Base-by-base conservation (phyloP, 2,888 invertebrate species). In the Megamerina dolium region DNA sequence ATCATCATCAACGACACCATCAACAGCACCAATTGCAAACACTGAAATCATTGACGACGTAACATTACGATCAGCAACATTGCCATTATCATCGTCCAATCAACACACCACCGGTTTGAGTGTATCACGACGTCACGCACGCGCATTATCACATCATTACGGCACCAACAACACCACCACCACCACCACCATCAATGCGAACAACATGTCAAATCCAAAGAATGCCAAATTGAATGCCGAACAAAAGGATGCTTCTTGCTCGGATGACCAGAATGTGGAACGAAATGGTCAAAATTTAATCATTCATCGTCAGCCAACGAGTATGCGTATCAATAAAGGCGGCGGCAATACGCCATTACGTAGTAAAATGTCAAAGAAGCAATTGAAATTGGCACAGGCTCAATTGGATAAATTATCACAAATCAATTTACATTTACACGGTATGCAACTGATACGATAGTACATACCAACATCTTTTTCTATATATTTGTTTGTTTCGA, bases 371-470 rank as follows among this genome's bases (percentile, higher is more conserved):
- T 74, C 73, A 47, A 83, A 83, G 74, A 83, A 83, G 63, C 80
- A 81, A 61, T 77, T 81, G 51, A 82, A 81, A 69, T 73, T 82
- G 59, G 78, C 81, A 60, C 81, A 82, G 53, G 80, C 84, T 64
- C 81, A 82, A 56, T 74, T 84, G 66, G 85, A 87, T 68, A 83
- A 82, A 74, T 73, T 85, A 60, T 81, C 82, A 60, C 82, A 83
- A 76, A 81, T 85, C 75, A 86, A 86, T 77, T 84, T 85, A 63
- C 87, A 88, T 73, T 77, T 85, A 61, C 85, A 86, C 74, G 87
- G 89, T 89, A 82, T 77, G 81, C 58, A 45, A 39, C 26, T 21
- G 23, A 46, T 12, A 8, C 10, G 3, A 29, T 10, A 5, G 13
- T 26, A 33, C 26, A 18, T 17, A 9, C 14, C 20, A 16, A 20